A percentile compares a stretch with the other conserved stretches of the same genome.
phyloP scores from a whole-genome alignment of 2,113 vertebrate genomes.

The Atherinomorus stipes region DNA sequence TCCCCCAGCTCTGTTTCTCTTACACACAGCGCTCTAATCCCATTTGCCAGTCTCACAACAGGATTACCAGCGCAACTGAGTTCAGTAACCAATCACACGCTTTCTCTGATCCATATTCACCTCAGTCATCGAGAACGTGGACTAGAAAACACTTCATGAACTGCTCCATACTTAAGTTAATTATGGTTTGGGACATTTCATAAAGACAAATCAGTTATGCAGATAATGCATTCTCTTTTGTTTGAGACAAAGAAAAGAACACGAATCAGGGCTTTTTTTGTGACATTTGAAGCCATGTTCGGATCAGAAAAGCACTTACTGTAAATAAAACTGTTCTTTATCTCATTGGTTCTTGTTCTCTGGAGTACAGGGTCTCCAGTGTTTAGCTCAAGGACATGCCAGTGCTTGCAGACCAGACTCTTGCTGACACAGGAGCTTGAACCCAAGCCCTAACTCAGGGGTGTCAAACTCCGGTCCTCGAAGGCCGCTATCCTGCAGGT shows the following conservation, averaged over 20 bases:
- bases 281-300: constrained; percentile 4
- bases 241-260: neutral
- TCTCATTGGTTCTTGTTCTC: neutral
- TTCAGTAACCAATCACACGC: constrained; percentile 71
- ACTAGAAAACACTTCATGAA: constrained; percentile 21
- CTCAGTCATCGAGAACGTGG: constrained; percentile 50
- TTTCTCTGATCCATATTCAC: constrained; percentile 66
- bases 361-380: neutral
- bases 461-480: too few species aligned
- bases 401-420: neutral
- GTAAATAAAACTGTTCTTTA: too few species aligned
- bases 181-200: constrained; percentile 27
- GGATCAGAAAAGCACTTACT: neutral
- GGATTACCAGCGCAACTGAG: constrained; percentile 76
- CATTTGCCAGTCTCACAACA: constrained; percentile 80
- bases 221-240: neutral
- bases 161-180: constrained; percentile 19
- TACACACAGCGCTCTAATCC: constrained; percentile 77
- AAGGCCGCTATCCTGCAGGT: too few species aligned
- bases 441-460: constrained; percentile 27
- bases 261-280: neutral
- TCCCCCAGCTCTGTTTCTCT: constrained; percentile 59
- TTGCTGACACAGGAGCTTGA: constrained; percentile 33
- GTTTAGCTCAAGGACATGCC: constrained; percentile 38
- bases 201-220: constrained; percentile 4